Percentiles rank a stretch among this genome's conserved stretches.
phyloP scores from a whole-genome alignment of 2,797 vertebrate species.

The Hypotaenidia okinawae region DNA sequence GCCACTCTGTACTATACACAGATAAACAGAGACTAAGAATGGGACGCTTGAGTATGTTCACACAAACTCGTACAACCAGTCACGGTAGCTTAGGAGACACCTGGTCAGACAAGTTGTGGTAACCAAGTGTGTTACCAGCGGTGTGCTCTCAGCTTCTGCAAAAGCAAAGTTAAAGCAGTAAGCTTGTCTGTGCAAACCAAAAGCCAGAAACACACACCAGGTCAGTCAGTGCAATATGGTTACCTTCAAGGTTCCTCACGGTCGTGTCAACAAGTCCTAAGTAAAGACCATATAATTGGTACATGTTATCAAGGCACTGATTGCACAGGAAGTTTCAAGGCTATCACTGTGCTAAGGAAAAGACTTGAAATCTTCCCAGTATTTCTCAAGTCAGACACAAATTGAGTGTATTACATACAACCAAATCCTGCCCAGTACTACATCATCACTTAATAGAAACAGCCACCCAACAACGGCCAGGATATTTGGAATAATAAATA shows the following conservation, averaged over 20 bases:
- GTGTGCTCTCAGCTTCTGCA: neutral
- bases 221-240: neutral
- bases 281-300: neutral
- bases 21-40: neutral
- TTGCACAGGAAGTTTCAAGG: neutral
- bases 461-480: neutral
- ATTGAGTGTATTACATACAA: neutral
- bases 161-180: neutral
- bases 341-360: neutral
- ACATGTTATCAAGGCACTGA: neutral
- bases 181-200: neutral
- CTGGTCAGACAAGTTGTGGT: neutral
- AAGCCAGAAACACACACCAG: neutral
- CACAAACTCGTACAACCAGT: neutral
- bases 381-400: neutral
- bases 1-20: neutral
- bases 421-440: neutral
- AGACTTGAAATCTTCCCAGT: neutral
- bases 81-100: neutral
- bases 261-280: fast-evolving
- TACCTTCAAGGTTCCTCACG: neutral
- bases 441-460: neutral
- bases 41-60: neutral
- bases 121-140: neutral
- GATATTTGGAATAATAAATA: neutral